These are phyloP conservation scores for Todus mexicanus DNA, from an alignment of 2,797 vertebrate genomes.

Conservation along the genomic window DNA sequence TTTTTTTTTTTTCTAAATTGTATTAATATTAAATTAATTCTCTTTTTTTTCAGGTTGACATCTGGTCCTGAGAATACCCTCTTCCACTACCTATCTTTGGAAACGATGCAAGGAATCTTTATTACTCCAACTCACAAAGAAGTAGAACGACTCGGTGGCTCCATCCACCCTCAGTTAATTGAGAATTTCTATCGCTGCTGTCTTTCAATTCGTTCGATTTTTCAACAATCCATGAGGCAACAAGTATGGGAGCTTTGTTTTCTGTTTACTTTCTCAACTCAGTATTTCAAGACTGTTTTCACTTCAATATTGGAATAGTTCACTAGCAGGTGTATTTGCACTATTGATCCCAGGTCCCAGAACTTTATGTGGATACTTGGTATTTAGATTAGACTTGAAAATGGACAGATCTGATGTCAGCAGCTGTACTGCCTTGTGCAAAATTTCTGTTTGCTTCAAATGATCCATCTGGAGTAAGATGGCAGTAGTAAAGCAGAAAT, in stretches of 20 bases:
- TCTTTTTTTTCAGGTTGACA: conserved; percentile 79
- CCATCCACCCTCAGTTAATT: conserved; percentile 89
- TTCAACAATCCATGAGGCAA: conserved; percentile 84
- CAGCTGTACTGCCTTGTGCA: neutral
- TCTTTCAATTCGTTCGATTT: conserved; percentile 88
- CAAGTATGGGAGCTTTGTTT: conserved; percentile 71
- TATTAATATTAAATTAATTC: neutral
- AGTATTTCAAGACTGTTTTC: neutral
- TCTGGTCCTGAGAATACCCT: conserved; percentile 92
- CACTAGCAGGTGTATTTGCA: neutral
- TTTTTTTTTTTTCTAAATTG: neutral
- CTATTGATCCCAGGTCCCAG: neutral
- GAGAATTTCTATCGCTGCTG: conserved; percentile 96
- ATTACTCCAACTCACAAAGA: conserved; percentile 91
- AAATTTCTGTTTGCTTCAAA: neutral
- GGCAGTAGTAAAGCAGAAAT: neutral
- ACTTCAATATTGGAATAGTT: neutral
- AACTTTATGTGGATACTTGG: neutral
- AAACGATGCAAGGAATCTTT: conserved; percentile 92
- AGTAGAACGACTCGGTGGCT: conserved; percentile 84
- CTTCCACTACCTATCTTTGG: conserved; percentile 94
- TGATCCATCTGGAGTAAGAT: neutral
- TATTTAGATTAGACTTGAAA: neutral
- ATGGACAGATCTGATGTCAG: neutral
- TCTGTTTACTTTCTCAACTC: neutral